phyloP scores from a whole-genome alignment of 2,888 invertebrate genomes.

The Dastarcus helophoroides region DNA sequence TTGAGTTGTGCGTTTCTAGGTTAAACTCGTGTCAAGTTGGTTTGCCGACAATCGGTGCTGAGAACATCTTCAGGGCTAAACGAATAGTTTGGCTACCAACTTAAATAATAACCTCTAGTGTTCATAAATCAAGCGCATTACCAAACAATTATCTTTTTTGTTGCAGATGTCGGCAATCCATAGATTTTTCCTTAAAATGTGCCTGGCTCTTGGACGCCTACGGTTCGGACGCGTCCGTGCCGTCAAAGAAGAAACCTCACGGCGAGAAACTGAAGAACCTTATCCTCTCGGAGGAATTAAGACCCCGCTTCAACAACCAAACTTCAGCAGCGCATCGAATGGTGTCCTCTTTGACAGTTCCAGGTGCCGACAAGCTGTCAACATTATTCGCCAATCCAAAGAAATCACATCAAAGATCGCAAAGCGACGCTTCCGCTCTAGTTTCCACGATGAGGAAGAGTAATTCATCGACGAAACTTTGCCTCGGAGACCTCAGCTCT shows the following conservation, averaged over 20 bases:
- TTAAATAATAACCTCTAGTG: no score
- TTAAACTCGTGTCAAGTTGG: no score
- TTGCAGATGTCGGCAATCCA: slow-evolving; percentile 79
- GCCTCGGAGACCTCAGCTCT: slow-evolving; percentile 82
- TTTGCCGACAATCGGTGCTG: no score
- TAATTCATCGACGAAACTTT: slow-evolving; percentile 46
- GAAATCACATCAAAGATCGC: slow-evolving; percentile 75
- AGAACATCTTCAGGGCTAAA: no score
- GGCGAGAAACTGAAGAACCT: slow-evolving; percentile 63
- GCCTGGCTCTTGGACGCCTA: slow-evolving; percentile 96
- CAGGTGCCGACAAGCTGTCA: slow-evolving; percentile 23
- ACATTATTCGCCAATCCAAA: slow-evolving; percentile 41
- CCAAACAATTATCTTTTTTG: no score
- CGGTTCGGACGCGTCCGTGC: slow-evolving; percentile 59
- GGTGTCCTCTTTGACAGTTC: slow-evolving; percentile 26
- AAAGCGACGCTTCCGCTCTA: slow-evolving; percentile 70
- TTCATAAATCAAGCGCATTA: no score
- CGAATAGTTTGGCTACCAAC: no score
- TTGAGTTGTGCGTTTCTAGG: no score
- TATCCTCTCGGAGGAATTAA: slow-evolving; percentile 57
- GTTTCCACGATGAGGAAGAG: slow-evolving; percentile 29
- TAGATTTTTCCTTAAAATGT: slow-evolving; percentile 91
- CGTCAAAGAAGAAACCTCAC: slow-evolving; percentile 61
- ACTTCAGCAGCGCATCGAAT: slow-evolving; percentile 8
- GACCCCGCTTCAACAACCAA: slow-evolving; percentile 20